Evolutionary conservation across 2,113 vertebrate species (phyloP), one percentile per base, ranked within the genome.

Genomic region (Platycercus adscitus): DNA sequence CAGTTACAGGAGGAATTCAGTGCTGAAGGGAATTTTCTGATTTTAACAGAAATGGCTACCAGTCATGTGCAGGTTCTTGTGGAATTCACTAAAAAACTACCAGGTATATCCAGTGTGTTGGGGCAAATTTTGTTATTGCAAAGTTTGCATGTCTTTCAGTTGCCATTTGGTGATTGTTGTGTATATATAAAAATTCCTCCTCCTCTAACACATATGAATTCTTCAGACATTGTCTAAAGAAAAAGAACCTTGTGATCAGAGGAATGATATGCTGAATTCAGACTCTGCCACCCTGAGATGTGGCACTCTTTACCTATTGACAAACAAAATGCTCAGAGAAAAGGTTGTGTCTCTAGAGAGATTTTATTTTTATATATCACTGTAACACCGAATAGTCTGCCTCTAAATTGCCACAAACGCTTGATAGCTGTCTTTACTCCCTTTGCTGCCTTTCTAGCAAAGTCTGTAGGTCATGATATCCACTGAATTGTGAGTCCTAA

Each of bases 1-100:
- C 96, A 99, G 99, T 98, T 99, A 68, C 99, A 99, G 17, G 99
- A 99, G 43, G 99, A 99, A 96, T 99, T 99, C 98, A 99, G 98
- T 8, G 97, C 98, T 73, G 99, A 99, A 96, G 99, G 99, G 96
- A 99, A 99, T 97, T 99, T 99, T 97, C 98, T 99, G 24, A 98
- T 99, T 64, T 96, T 99, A 97, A 99, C 99, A 55, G 99, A 99
- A 97, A 99, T 99, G 98, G 99, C 99, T 81, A 99, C 99, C 31
- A 99, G 97, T 97, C 99, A 99, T 35, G 99, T 99, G 65, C 99
- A 99, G 91, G 98, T 99, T 80, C 98, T 99, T 58, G 99, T 99
- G 89, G 99, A 99, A 97, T 99, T 99, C 97, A 99, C 99, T 26
- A 99, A 99, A 98, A 99, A 98, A 80, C 98, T 99, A 82, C 99